Base-by-base conservation (phyloP, 2,113 vertebrate species). In the Gadus chalcogrammus region DNA sequence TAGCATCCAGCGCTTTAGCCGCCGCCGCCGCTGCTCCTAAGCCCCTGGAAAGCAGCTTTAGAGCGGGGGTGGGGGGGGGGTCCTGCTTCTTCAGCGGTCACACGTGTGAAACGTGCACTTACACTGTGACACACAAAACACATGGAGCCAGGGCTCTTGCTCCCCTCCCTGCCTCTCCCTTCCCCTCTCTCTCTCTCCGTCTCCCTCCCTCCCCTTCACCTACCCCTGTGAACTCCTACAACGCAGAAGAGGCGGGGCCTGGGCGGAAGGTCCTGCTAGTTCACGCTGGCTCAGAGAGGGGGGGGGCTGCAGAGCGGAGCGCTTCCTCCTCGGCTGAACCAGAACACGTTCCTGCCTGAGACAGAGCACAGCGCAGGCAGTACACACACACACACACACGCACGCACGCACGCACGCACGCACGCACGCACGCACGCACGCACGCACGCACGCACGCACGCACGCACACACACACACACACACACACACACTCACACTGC, bases 21-120 rank as follows among this genome's bases (percentile, higher is more conserved):
- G 18, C 86, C 38, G 18, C 86, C 38, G 77, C 78, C 75, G 84
- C 84, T 85, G 12, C 84, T 87, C 72, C 83, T 80, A 87, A 92
- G 84, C 83, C 75, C 65, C 28, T n/a, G 70, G 78, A 87, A 88
- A 91, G 88, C 86, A 85, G 89, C 82, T 90, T 92, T 90, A 72
- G 42, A 31, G 31, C 5, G 31, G 31, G 31, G 42, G 42, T 6
- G 12, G 42, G 8, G 12, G 3, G 42, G 42, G 42, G 42, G 62
- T 69, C 77, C 78, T 70, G 77, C 71, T 80, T 80, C 79, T 79
- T 65, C 75, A 20, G 83, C 68, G 80, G 76, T 69, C 88, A 88
- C 91, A 90, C 82, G 91, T 91, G 90, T 86, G 80, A 87, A 88
- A 84, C 74, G 73, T 87, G 87, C 78, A 82, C 82, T 74, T 71